Conservation (phyloP, 2,797 vertebrate genomes). For the Trematomus bernacchii region DNA sequence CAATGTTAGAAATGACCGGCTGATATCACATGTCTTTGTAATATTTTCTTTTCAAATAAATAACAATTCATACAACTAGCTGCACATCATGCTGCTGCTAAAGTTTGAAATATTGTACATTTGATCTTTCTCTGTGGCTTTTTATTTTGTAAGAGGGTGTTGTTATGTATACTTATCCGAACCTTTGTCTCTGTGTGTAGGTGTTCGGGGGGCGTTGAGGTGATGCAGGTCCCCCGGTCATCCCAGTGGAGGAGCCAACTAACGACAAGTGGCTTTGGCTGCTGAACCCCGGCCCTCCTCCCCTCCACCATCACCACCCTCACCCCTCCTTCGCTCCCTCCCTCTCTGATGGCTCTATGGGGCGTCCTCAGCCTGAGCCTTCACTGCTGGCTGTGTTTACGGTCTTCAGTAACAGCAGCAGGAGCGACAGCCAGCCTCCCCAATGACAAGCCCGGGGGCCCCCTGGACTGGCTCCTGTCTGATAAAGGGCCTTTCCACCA, state of each 20-base stretch:
- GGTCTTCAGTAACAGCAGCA: conserved; percentile 55
- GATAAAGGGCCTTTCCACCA: conserved; percentile 99
- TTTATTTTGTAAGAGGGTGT: neutral
- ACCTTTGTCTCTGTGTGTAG: conserved; percentile 68
- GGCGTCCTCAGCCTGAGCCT: conserved; percentile 95
- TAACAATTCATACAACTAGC: neutral
- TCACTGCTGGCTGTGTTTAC: conserved; percentile 88
- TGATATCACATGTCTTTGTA: neutral
- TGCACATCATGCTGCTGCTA: neutral
- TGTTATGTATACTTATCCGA: conserved; percentile 13
- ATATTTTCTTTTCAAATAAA: neutral
- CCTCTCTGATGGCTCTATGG: conserved; percentile 99
- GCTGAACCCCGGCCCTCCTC: conserved; percentile 78
- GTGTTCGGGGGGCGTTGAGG: conserved; percentile 90
- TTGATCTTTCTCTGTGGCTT: neutral
- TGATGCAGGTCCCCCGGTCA: conserved; percentile 91
- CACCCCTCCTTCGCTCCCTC: conserved; percentile 55
- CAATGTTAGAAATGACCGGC: neutral
- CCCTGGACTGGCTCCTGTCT: conserved; percentile 98
- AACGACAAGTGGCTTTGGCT: conserved; percentile 88
- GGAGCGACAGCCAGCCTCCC: conserved; percentile 88
- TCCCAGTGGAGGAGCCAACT: conserved; percentile 92
- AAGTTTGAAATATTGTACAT: neutral
- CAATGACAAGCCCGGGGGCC: conserved; percentile 93
- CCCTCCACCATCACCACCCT: conserved; percentile 17